phyloP scores from a whole-genome alignment of 2,888 invertebrate species.

The Limnephilus auricula region DNA sequence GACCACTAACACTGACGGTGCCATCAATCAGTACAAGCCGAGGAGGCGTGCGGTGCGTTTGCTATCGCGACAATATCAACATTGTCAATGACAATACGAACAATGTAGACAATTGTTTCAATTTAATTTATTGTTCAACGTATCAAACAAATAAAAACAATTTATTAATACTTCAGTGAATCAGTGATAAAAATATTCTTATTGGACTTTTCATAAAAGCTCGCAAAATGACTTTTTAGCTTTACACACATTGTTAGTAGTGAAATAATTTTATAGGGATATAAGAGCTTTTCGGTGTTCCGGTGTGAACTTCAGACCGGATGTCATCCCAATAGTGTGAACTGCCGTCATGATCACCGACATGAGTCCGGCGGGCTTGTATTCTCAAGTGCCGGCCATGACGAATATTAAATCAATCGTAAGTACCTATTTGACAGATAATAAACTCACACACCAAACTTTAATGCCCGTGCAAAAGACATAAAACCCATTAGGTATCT shows the following conservation, averaged over 20 bases:
- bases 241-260: background rate
- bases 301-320: conserved; percentile 8
- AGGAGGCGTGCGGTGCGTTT: conserved; percentile 70
- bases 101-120: conserved; percentile 29
- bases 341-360: conserved; percentile 63
- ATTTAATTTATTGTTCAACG: background rate
- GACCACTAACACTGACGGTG: conserved; percentile 67
- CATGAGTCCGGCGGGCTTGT: conserved; percentile 65
- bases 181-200: background rate
- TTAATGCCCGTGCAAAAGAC: too few relatives aligned
- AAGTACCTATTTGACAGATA: conserved; percentile 46
- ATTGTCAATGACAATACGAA: conserved; percentile 22
- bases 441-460: background rate
- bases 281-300: conserved; percentile 19
- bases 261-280: background rate
- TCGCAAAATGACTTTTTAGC: background rate
- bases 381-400: conserved; percentile 64
- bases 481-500: too few relatives aligned
- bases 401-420: conserved; percentile 65
- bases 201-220: background rate
- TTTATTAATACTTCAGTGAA: background rate
- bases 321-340: conserved; percentile 13
- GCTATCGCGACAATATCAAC: conserved; percentile 70
- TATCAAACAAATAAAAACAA: background rate
- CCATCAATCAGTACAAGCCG: conserved; percentile 70